These are phyloP conservation scores for Andrena marginata DNA, from an alignment of 2,888 invertebrate species.

Conservation along the genomic window DNA sequence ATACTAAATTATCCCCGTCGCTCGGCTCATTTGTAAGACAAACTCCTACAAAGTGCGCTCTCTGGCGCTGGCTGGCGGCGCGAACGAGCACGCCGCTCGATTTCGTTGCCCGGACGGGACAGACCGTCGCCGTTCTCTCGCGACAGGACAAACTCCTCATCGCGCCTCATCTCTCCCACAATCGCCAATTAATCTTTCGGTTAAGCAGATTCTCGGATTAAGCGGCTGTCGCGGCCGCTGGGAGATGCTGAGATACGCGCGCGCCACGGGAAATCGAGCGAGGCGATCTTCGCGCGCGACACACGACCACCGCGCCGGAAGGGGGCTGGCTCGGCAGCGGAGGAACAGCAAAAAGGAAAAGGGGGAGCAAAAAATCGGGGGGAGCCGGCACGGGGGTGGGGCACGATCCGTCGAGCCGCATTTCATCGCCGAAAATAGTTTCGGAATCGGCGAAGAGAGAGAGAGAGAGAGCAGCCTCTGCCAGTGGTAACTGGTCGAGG, in stretches of 20 bases:
- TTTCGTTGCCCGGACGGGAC: slow-evolving; percentile 42
- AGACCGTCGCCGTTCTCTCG: slow-evolving; percentile 22
- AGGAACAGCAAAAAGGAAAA: slow-evolving; percentile 17
- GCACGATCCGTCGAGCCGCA: slow-evolving; percentile 61
- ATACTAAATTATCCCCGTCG: slow-evolving; percentile 83
- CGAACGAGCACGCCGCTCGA: slow-evolving; percentile 30
- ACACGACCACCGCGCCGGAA: slow-evolving; percentile 25
- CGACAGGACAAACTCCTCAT: slow-evolving; percentile 48
- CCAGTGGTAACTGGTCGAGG: slow-evolving; percentile 51
- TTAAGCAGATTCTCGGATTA: slow-evolving; percentile 81
- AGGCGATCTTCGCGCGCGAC: slow-evolving; percentile 55
- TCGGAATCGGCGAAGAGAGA: slow-evolving; percentile 76
- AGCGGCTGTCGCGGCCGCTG: slow-evolving; percentile 62
- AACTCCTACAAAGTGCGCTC: slow-evolving; percentile 73
- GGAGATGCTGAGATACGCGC: slow-evolving; percentile 45
- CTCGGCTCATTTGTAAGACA: slow-evolving; percentile 84
- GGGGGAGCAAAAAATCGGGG: slow-evolving; percentile 19
- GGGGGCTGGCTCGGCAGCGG: slow-evolving; percentile 1
- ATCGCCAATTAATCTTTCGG: slow-evolving; percentile 82
- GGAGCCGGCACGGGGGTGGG: slow-evolving; percentile 35
- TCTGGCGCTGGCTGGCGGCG: slow-evolving; percentile 49
- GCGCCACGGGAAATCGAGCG: slow-evolving; percentile 68
- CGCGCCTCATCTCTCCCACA: slow-evolving; percentile 79
- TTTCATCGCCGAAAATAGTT: slow-evolving; percentile 82
- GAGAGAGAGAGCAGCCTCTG: slow-evolving; percentile 33